Conservation (phyloP, 1,140 invertebrate species). For the Nephila pilipes region DNA sequence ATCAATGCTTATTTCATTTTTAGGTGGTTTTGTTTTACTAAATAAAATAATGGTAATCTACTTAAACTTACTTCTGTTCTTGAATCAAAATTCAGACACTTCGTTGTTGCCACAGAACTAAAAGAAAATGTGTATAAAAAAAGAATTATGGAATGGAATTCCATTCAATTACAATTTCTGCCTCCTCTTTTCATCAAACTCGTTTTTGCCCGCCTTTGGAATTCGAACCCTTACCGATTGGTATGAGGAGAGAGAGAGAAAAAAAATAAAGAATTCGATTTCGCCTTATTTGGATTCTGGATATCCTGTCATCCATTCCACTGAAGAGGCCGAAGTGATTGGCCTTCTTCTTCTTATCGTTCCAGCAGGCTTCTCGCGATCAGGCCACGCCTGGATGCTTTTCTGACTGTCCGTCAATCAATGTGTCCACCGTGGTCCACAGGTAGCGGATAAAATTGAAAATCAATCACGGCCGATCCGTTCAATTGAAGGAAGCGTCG, state of each 20-base stretch:
- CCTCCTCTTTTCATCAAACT: conserved; percentile 25
- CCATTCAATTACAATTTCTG: conserved; percentile 33
- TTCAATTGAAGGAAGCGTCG: neutral
- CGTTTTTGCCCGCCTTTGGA: conserved; percentile 13
- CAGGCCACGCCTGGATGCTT: conserved; percentile 13
- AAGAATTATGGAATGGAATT: neutral
- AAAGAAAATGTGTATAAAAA: neutral
- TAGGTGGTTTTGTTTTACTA: too few species aligned
- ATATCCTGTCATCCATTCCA: neutral
- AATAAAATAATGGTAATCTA: too few species aligned
- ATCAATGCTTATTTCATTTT: too few species aligned
- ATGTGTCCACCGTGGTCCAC: neutral
- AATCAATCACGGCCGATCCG: conserved; percentile 5
- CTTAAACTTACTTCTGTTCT: too few species aligned
- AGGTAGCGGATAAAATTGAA: conserved; percentile 9
- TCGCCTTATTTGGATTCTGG: conserved; percentile 26
- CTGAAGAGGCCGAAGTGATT: conserved; percentile 25
- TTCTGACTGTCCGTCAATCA: conserved; percentile 22
- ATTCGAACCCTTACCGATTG: conserved; percentile 31
- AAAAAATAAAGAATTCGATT: conserved; percentile 8
- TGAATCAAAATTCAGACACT: too few species aligned
- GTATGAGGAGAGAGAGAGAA: neutral
- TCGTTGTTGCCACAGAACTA: neutral
- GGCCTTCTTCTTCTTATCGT: conserved; percentile 20
- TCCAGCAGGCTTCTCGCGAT: neutral